phyloP scores from a whole-genome alignment of 2,113 vertebrate genomes.

The Esox niger region DNA sequence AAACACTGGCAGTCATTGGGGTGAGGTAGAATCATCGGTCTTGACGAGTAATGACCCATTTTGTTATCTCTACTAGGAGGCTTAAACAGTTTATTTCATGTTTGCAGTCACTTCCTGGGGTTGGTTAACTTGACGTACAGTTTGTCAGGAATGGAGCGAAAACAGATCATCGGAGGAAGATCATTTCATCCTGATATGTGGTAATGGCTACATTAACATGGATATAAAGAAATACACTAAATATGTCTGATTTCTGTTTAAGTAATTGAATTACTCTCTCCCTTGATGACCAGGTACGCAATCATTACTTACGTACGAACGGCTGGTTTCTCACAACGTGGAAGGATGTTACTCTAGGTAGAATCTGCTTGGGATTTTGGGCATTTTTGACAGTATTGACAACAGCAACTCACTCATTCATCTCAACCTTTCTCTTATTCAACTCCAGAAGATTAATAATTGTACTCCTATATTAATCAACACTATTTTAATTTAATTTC shows the following conservation, averaged over 20 bases:
- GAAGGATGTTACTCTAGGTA: no score
- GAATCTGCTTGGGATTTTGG: no score
- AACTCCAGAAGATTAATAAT: no score
- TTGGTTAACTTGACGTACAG: conserved; percentile 92
- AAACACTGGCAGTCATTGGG: conserved; percentile 89
- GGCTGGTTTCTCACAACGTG: no score
- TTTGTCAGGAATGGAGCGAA: conserved; percentile 93
- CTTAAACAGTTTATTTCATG: conserved; percentile 99
- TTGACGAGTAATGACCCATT: conserved; percentile 89
- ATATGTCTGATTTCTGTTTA: no score
- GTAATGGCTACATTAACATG: conserved; percentile 76
- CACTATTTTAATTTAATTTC: no score
- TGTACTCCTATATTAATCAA: no score
- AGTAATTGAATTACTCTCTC: no score
- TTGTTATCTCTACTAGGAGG: conserved; percentile 87
- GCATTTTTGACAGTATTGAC: no score
- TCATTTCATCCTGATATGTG: conserved; percentile 93
- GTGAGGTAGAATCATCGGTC: conserved; percentile 90
- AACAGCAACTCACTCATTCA: conserved; percentile 47
- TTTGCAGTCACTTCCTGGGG: conserved; percentile 96
- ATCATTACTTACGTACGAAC: no score
- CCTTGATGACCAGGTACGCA: no score
- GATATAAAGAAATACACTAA: conserved; percentile 60
- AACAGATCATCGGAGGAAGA: conserved; percentile 91
- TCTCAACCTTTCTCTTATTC: conserved; percentile 54